Evolutionary conservation across 2,888 invertebrate species (phyloP), one percentile per base, ranked within the genome.

Genomic region (Trachelus stipa): DNA sequence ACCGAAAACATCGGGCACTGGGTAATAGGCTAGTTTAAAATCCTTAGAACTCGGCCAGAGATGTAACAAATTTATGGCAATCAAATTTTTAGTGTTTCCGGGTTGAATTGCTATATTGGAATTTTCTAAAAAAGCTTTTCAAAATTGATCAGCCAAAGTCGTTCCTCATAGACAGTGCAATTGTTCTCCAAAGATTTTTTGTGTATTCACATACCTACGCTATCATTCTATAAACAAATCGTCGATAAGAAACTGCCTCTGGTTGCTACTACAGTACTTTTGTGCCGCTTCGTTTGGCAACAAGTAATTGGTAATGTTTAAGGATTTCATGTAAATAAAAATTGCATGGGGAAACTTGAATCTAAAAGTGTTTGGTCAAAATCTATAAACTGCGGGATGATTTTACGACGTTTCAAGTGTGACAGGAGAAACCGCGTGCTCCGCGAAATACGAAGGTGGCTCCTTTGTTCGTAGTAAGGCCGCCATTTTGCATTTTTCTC

Each of bases 141-240:
- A 56, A 56, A 23, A 56, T 23, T 23, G 6, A 23, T 56, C 2
- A 2, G 56, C 9, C 56, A 23, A 23, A 2, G 0, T 23, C 2
- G 23, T 56, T 56, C 23, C 23, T 56, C 23, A 9, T 56, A 56
- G 23, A 56, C 23, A 2, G 56, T 56, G 23, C 23, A 56, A 56
- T 56, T 56, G 23, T 56, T 56, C 1, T 9, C 9, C 2, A 56
- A 56, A 56, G 56, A 2, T 56, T 56, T 56, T 40, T 56, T 56
- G 56, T 56, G 23, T 23, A 6, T 56, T 56, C 23, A 23, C 9
- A 56, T 56, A 56, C 23, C 23, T 9, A 56, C 23, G 56, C 23
- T 56, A 56, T 56, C 77, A 40, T 77, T 80, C 82, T 83, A 85
- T 83, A 86, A 85, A 85, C 83, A 85, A 81, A 74, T 79, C 75